Conservation (phyloP, 2,797 vertebrate genomes). For the Lutjanus argentimaculatus region DNA sequence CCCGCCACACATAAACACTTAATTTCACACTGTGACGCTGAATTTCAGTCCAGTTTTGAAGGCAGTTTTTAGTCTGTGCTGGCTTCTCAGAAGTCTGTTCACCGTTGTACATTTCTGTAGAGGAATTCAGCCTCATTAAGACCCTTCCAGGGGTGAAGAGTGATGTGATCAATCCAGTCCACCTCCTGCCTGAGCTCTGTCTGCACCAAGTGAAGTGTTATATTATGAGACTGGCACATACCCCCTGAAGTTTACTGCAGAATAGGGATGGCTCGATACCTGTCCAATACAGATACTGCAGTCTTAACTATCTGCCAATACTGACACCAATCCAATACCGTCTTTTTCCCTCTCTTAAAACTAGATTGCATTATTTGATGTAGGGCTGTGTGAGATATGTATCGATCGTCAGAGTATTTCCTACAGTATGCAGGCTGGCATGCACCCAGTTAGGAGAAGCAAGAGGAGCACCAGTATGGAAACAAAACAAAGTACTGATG, state of each 20-base stretch:
- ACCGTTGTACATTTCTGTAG: neutral
- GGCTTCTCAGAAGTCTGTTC: neutral
- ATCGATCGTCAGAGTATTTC: too few relatives aligned
- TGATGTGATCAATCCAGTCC: neutral
- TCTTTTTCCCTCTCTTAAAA: too few relatives aligned
- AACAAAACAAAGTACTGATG: too few relatives aligned
- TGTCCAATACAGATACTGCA: too few relatives aligned
- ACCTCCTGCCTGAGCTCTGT: neutral
- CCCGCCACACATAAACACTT: too few relatives aligned
- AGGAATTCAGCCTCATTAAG: slow-evolving; percentile 12
- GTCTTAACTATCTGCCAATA: too few relatives aligned
- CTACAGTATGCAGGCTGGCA: too few relatives aligned
- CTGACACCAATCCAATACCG: too few relatives aligned
- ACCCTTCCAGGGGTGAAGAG: neutral
- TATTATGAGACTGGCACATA: neutral
- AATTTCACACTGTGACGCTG: neutral
- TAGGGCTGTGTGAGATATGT: too few relatives aligned
- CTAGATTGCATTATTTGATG: too few relatives aligned
- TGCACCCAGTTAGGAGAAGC: too few relatives aligned
- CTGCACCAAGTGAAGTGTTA: neutral
- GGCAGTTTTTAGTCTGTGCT: neutral
- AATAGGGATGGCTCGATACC: neutral
- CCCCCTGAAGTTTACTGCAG: neutral
- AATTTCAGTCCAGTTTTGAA: slow-evolving; percentile 10
- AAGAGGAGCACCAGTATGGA: too few relatives aligned